A percentile compares a stretch with the other conserved stretches of the same genome.
Conservation (phyloP, 2,888 invertebrate species). For the Lasioglossum malachurum region DNA sequence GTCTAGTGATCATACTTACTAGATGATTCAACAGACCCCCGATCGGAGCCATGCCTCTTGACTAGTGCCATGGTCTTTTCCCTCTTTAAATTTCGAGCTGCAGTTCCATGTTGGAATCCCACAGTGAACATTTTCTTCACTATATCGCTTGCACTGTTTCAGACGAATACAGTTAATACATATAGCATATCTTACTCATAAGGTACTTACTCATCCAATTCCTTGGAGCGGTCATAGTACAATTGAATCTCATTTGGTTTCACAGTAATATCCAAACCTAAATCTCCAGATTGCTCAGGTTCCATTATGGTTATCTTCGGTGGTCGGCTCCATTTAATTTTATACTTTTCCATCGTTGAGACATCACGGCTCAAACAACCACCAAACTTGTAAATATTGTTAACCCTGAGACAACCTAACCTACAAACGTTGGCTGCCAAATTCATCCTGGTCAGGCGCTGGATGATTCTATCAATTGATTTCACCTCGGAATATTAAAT, state of each 20-base stretch:
- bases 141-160: constrained; percentile 88
- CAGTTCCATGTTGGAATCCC: constrained; percentile 88
- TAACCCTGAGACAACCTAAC: background rate
- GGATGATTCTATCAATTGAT: background rate
- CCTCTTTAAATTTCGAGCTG: constrained; percentile 86
- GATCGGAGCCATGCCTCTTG: constrained; percentile 89
- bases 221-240: constrained; percentile 88
- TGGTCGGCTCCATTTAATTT: constrained; percentile 92
- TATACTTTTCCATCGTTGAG: constrained; percentile 86
- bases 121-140: constrained; percentile 91
- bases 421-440: constrained; percentile 10
- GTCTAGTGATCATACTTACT: constrained; percentile 87
- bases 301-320: constrained; percentile 88
- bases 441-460: constrained; percentile 11
- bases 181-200: background rate
- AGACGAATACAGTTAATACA: constrained; percentile 2
- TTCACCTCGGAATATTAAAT: background rate
- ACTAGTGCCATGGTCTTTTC: constrained; percentile 88
- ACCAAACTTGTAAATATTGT: constrained; percentile 30
- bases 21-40: constrained; percentile 89
- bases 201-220: constrained; percentile 89
- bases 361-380: constrained; percentile 77
- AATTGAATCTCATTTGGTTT: constrained; percentile 86
- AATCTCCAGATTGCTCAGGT: constrained; percentile 90
- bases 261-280: constrained; percentile 87